phyloP scores from a whole-genome alignment of 2,113 vertebrate species.

The Salvelinus sp. region DNA sequence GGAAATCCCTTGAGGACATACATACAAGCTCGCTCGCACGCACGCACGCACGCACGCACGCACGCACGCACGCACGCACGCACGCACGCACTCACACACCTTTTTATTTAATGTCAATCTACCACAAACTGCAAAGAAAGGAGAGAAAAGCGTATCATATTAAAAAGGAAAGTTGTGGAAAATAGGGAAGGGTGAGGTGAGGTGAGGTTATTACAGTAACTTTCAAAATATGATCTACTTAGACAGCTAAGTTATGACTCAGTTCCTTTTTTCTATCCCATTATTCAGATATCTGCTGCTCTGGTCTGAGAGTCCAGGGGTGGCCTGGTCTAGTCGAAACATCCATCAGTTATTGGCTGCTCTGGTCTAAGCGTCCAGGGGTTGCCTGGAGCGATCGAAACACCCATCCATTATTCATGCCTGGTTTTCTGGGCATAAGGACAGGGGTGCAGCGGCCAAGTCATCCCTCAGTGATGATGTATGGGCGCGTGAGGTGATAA shows the following conservation, averaged over 20 bases:
- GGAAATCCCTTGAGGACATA: too few relatives aligned
- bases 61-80: too few relatives aligned
- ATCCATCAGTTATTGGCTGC: constrained; percentile 25
- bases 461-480: constrained; percentile 26
- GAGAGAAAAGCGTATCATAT: neutral
- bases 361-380: constrained; percentile 8
- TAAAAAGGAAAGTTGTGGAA: neutral
- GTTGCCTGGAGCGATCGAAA: constrained; percentile 13
- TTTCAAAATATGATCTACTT: neutral
- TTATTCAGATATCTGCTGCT: constrained; percentile 12
- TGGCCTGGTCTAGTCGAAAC: constrained; percentile 6
- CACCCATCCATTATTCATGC: constrained; percentile 47
- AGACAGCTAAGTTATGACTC: neutral
- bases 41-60: neutral
- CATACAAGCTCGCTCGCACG: neutral
- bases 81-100: neutral
- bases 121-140: neutral
- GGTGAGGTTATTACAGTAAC: neutral
- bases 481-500: neutral
- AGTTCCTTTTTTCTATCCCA: constrained; percentile 5
- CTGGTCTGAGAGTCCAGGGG: constrained; percentile 9
- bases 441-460: constrained; percentile 20
- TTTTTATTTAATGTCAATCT: neutral
- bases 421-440: constrained; percentile 40
- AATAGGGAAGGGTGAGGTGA: neutral